phyloP scores from a whole-genome alignment of 1,140 invertebrate species.

The Trissolcus basalis region DNA sequence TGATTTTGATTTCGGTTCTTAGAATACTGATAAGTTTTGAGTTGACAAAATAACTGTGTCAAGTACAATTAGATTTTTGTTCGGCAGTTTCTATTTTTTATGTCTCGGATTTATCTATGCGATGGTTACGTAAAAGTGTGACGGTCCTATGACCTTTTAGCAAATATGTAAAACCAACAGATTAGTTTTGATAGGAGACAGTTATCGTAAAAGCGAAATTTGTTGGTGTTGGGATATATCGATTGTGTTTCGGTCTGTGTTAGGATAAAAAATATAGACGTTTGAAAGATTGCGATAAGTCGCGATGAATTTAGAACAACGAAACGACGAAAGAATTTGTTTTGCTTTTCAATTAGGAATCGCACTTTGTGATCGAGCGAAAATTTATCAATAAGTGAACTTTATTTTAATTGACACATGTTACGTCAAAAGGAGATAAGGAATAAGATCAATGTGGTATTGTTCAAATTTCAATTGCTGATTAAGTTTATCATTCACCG shows the following conservation, averaged over 20 bases:
- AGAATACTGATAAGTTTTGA: constrained; percentile 7
- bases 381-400: constrained; percentile 15
- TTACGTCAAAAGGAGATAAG: constrained; percentile 31
- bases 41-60: constrained; percentile 16
- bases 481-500: constrained; percentile 35
- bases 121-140: not conserved
- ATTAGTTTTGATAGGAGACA: too few relatives aligned
- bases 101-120: not conserved
- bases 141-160: too few relatives aligned
- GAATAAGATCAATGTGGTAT: constrained; percentile 24
- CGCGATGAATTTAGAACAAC: not conserved
- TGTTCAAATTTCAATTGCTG: constrained; percentile 39
- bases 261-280: too few relatives aligned
- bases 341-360: constrained; percentile 8
- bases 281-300: too few relatives aligned
- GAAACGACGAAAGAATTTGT: constrained; percentile 4
- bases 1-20: not conserved
- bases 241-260: too few relatives aligned
- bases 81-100: not conserved
- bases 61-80: constrained; percentile 10
- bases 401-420: constrained; percentile 27
- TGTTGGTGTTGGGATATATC: too few relatives aligned
- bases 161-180: too few relatives aligned
- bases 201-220: too few relatives aligned
- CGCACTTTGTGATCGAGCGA: constrained; percentile 23